Evolutionary conservation across 2,113 vertebrate genomes (phyloP).

Genomic region (Sminthopsis crassicaudata): DNA sequence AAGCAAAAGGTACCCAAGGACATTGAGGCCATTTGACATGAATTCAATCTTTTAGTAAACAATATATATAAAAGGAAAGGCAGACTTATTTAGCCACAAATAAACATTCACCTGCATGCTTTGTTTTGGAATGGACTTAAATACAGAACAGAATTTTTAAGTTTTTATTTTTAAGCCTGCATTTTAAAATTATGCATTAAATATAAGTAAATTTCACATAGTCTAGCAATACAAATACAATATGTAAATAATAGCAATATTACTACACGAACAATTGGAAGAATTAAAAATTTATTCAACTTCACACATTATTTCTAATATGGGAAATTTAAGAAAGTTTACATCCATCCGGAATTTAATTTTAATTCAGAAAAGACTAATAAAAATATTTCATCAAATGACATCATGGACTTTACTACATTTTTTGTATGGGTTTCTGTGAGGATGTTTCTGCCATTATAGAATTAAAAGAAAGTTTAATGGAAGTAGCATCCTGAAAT

Average conservation of each 20-base stretch:
- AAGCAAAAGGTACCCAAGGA: not conserved
- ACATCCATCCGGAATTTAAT: conserved; percentile 4
- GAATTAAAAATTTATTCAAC: not conserved
- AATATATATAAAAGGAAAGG: not conserved
- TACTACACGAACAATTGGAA: not conserved
- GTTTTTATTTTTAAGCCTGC: not conserved
- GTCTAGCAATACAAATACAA: not conserved
- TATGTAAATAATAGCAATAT: not conserved
- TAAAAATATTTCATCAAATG: not conserved
- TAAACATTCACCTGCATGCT: not conserved
- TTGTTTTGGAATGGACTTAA: not conserved
- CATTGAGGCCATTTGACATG: rapidly evolving
- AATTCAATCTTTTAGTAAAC: rapidly evolving
- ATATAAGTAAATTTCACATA: not conserved
- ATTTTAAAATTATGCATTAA: not conserved
- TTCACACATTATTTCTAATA: not conserved
- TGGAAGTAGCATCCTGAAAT: not conserved
- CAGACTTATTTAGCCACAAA: not conserved
- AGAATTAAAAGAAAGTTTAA: not conserved
- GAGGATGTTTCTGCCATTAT: not conserved
- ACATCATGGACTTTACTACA: rapidly evolving
- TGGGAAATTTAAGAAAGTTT: not conserved
- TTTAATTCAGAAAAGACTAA: not conserved
- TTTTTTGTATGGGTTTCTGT: not conserved
- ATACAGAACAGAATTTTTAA: not conserved